These are phyloP conservation scores for Heliopora coerulea DNA, from an alignment of 92 coral and sea anemone genomes.

Conservation along the genomic window DNA sequence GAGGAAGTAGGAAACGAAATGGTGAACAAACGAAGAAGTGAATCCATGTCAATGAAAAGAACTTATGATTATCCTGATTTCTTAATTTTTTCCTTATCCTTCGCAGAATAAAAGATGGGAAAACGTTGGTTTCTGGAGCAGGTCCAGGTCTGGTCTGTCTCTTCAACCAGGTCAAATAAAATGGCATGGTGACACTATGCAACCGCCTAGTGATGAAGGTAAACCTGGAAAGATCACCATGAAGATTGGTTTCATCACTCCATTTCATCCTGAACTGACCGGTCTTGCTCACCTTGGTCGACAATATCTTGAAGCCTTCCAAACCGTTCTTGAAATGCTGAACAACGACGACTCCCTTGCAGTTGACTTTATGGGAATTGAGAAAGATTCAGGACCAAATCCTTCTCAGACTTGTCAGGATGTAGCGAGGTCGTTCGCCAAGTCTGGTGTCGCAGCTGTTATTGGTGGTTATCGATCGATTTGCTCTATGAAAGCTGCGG, in stretches of 20 bases:
- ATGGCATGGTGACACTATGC: conserved; percentile 90
- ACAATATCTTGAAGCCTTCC: conserved; percentile 80
- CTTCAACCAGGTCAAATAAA: conserved; percentile 55
- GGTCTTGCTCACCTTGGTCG: conserved; percentile 85
- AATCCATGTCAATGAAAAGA: no score
- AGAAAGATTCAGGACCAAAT: conserved; percentile 77
- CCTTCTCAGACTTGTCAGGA: conserved; percentile 69
- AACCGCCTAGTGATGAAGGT: conserved; percentile 87
- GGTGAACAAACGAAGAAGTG: no score
- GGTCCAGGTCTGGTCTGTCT: conserved; percentile 69
- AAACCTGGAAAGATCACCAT: conserved; percentile 94
- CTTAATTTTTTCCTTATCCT: neutral
- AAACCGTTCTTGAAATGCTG: conserved; percentile 92
- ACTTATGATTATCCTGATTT: no score
- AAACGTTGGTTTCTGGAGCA: conserved; percentile 85
- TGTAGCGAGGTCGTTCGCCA: conserved; percentile 79
- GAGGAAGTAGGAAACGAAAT: no score
- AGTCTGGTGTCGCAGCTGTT: conserved; percentile 90
- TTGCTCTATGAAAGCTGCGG: conserved; percentile 84
- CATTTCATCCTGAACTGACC: conserved; percentile 79
- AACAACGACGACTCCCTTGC: conserved; percentile 82
- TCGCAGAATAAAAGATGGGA: conserved; percentile 50
- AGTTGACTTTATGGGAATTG: conserved; percentile 82
- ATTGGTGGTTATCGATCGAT: conserved; percentile 92
- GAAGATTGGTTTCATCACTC: conserved; percentile 91